These are phyloP conservation scores for Crossaster papposus DNA, from an alignment of 53 echinoderm and acorn worm genomes.

Conservation along the genomic window DNA sequence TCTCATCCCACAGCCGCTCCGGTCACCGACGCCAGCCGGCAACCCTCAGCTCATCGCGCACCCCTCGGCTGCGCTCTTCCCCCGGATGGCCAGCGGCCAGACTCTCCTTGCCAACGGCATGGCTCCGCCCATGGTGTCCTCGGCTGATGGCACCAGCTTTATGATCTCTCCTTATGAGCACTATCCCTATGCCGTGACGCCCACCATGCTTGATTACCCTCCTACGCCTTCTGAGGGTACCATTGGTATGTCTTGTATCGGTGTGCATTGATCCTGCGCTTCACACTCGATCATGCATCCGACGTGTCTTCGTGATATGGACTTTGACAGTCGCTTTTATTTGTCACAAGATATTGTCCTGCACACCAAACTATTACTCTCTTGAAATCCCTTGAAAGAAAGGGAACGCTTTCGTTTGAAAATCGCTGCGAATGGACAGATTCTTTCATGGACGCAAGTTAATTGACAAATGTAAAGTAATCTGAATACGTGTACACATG, in stretches of 20 bases:
- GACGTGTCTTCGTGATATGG: conserved; percentile 29
- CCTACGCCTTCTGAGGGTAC: conserved; percentile 78
- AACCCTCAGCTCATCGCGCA: conserved; percentile 76
- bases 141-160: conserved; percentile 73
- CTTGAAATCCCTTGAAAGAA: neutral
- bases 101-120: conserved; percentile 80
- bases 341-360: conserved; percentile 27
- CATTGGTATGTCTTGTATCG: conserved; percentile 94
- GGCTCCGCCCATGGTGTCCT: conserved; percentile 65
- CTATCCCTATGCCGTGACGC: conserved; percentile 82
- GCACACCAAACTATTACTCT: conserved; percentile 38
- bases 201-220: conserved; percentile 90
- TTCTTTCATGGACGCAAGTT: neutral
- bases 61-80: conserved; percentile 75
- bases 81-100: conserved; percentile 83
- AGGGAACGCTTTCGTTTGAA: neutral
- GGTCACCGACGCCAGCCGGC: conserved; percentile 91
- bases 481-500: neutral
- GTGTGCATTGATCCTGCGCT: conserved; percentile 56
- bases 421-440: neutral
- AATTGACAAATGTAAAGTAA: neutral
- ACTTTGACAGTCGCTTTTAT: conserved; percentile 8
- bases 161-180: conserved; percentile 83
- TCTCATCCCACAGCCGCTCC: conserved; percentile 83
- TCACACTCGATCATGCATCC: conserved; percentile 41